Conservation (phyloP, 2,797 vertebrate genomes). For the Pseudochromis fuscus region DNA sequence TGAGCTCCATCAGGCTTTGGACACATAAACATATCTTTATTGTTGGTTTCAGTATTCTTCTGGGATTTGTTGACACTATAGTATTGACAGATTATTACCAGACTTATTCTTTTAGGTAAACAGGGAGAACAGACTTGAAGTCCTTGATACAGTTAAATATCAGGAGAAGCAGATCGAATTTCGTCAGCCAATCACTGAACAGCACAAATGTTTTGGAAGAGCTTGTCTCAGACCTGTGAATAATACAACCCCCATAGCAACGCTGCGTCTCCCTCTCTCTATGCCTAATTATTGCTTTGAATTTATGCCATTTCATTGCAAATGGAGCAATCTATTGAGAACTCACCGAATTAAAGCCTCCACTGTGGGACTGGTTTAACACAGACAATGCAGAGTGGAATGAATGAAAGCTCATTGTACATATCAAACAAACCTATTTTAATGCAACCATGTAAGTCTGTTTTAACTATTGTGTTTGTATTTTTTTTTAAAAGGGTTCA, state of each 20-base stretch:
- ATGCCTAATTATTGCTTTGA: slow-evolving; percentile 77
- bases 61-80: slow-evolving; percentile 17
- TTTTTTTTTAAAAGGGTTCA: slow-evolving; percentile 9
- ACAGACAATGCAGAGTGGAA: slow-evolving; percentile 48
- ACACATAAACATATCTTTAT: background rate
- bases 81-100: slow-evolving; percentile 12
- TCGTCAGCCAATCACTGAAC: slow-evolving; percentile 21
- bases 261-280: slow-evolving; percentile 47
- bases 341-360: slow-evolving; percentile 60
- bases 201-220: slow-evolving; percentile 43
- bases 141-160: slow-evolving; percentile 12
- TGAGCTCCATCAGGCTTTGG: background rate
- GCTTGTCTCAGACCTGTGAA: slow-evolving; percentile 36
- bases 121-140: background rate
- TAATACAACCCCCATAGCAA: slow-evolving; percentile 69
- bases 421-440: slow-evolving; percentile 70
- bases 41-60: slow-evolving; percentile 17
- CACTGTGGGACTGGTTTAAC: slow-evolving; percentile 32
- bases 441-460: slow-evolving; percentile 37
- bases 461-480: slow-evolving; percentile 18
- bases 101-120: background rate
- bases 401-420: slow-evolving; percentile 61
- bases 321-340: slow-evolving; percentile 66
- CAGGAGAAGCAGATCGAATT: slow-evolving; percentile 19
- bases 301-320: slow-evolving; percentile 71